These are phyloP conservation scores for Heteractis magnifica DNA, from an alignment of 92 coral and sea anemone genomes.

Conservation along the genomic window DNA sequence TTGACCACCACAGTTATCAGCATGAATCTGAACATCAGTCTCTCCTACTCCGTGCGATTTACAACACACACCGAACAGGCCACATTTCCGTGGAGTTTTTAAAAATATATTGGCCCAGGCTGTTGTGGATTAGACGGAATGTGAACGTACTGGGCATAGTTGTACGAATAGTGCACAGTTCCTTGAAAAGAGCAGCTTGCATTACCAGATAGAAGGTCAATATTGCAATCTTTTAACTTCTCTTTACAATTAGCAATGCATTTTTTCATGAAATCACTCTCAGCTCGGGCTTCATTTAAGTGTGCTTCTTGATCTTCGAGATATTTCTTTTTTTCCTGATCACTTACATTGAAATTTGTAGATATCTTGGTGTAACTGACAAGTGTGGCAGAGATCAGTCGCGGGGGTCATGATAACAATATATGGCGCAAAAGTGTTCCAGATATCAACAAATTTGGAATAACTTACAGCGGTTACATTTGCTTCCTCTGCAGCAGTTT, in stretches of 20 bases:
- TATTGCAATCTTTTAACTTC: neutral
- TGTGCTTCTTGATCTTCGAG: neutral
- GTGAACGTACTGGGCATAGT: conserved; percentile 61
- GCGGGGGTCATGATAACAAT: conserved; percentile 34
- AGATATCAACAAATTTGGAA: conserved; percentile 22
- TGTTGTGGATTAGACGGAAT: conserved; percentile 66
- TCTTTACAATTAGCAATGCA: neutral
- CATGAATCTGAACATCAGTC: conserved; percentile 43
- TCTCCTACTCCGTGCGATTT: conserved; percentile 42
- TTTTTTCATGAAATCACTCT: neutral
- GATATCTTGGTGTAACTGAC: conserved; percentile 28
- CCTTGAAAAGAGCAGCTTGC: conserved; percentile 32
- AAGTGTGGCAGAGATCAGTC: conserved; percentile 39
- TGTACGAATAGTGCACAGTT: conserved; percentile 57
- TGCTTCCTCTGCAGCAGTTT: conserved; percentile 8
- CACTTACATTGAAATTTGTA: conserved; percentile 12
- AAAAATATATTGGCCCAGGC: conserved; percentile 72
- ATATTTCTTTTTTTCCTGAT: conserved; percentile 16
- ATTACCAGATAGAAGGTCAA: neutral
- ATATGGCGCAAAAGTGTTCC: conserved; percentile 27
- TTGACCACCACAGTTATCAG: conserved; percentile 51
- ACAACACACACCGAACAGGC: conserved; percentile 46
- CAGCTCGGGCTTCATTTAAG: neutral
- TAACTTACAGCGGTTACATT: conserved; percentile 15
- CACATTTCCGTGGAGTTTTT: conserved; percentile 58